Percentiles rank a stretch among this genome's conserved stretches.
These are phyloP conservation scores for Holacanthus passer DNA, from an alignment of 2,113 vertebrate species.

Conservation along the genomic window DNA sequence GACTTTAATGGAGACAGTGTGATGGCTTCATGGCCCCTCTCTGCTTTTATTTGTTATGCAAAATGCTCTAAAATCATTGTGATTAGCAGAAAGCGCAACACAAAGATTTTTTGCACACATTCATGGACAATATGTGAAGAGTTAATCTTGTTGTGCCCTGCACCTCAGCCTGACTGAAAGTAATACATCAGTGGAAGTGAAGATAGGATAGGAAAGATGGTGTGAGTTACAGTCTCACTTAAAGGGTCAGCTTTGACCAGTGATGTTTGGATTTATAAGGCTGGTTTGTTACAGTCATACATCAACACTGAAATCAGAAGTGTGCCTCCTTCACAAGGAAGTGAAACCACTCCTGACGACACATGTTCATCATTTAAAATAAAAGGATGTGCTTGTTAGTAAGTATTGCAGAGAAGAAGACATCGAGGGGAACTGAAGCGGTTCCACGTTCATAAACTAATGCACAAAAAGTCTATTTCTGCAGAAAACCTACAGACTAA, in stretches of 20 bases:
- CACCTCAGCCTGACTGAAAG: no score
- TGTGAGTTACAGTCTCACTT: background rate
- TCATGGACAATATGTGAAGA: no score
- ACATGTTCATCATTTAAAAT: constrained; percentile 21
- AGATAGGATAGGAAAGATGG: no score
- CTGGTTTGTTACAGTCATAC: constrained; percentile 13
- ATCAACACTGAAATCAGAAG: constrained; percentile 30
- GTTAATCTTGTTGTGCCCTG: no score
- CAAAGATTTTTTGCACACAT: no score
- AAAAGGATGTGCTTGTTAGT: background rate
- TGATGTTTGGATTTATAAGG: background rate
- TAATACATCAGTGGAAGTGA: no score
- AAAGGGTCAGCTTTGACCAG: background rate
- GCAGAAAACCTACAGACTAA: background rate
- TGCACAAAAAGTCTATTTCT: background rate
- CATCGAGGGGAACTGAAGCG: constrained; percentile 34
- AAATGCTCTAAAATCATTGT: no score
- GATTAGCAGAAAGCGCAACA: no score
- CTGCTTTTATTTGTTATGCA: no score
- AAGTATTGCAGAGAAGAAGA: background rate
- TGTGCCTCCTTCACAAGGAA: constrained; percentile 40
- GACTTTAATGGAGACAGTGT: no score
- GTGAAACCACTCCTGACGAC: constrained; percentile 17
- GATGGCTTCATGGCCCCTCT: no score
- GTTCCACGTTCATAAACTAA: constrained; percentile 44